Evolutionary conservation across 35 echinoderm and acorn worm species (phyloP), one percentile per base, ranked within the genome.

Genomic region (Stichopus chloronotus): DNA sequence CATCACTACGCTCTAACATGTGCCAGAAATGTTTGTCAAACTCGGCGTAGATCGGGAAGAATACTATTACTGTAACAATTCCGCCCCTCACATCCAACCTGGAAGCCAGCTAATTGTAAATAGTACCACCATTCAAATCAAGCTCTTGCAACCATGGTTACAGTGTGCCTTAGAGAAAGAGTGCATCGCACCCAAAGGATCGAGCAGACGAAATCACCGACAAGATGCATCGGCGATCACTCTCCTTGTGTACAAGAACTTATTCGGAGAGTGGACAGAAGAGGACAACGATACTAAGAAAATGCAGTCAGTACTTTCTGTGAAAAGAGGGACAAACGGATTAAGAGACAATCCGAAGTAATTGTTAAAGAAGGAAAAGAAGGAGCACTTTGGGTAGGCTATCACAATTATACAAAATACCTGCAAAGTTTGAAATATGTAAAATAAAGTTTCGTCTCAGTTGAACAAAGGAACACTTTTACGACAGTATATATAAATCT

Each of bases 161-260:
- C 8, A 79, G 13, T 96, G 95, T 77, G 92, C 92, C 11, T 19
- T 92, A 43, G 89, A 93, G 16, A 17, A 88, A 14, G 52, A 52
- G 4, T 96, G 95, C 25, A 96, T 96, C 20, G 10, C 79, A 8
- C 95, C 95, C 5, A 21, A 55, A 21, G 92, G 93, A 5, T 89
- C 95, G 4, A 55, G 72, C 69, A 8, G 54, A 7, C 19, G 30
- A 4, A 92, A 89, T 21, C 95, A 96, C 84, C 78, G 89, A 0
- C 93, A 92, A 12, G 95, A 96, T 52, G 93, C 92, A 5, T 96
- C 95, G 2, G 90, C 93, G 8, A 60, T 96, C 21, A 86, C 92
- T 12, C 57, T 96, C 52, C 25, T 96, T 5, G 72, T 93, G 4
- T 96, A 93, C n/a, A 96, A 96, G 22, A 93, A 96, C 43, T 52